These are phyloP conservation scores for Scaptodrosophila latifasciaeformis DNA, from an alignment of 2,888 invertebrate species.

Conservation along the genomic window DNA sequence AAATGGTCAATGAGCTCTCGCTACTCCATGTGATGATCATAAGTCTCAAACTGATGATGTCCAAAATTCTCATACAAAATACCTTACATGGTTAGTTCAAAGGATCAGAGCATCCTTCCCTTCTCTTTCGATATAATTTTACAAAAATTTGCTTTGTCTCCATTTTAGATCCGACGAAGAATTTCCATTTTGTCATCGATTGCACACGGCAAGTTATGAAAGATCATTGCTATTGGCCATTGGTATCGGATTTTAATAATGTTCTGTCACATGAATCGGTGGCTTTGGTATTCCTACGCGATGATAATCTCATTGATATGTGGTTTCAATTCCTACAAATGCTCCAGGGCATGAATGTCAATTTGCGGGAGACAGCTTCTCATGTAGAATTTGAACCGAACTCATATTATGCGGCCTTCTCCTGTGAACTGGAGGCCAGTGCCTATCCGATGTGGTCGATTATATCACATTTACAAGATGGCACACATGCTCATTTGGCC, in stretches of 20 bases:
- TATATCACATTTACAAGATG: slow-evolving; percentile 88
- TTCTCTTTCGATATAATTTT: background rate
- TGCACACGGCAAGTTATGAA: slow-evolving; percentile 95
- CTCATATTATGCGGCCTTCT: slow-evolving; percentile 98
- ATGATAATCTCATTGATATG: slow-evolving; percentile 92
- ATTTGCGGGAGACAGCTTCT: slow-evolving; percentile 90
- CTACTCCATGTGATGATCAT: slow-evolving; percentile 95
- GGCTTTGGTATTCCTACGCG: slow-evolving; percentile 90
- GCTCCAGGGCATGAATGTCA: slow-evolving; percentile 99
- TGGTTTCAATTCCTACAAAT: slow-evolving; percentile 96
- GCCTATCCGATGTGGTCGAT: slow-evolving; percentile 99
- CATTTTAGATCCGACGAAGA: slow-evolving; percentile 81
- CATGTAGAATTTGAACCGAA: slow-evolving; percentile 98
- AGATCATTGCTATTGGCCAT: slow-evolving; percentile 98
- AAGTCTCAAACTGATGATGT: slow-evolving; percentile 94
- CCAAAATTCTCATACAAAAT: slow-evolving; percentile 90
- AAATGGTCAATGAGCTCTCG: slow-evolving; percentile 93
- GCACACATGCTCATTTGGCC: slow-evolving; percentile 84
- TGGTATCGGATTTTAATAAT: slow-evolving; percentile 97
- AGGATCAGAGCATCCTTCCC: background rate
- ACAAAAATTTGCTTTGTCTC: slow-evolving; percentile 17
- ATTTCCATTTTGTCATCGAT: slow-evolving; percentile 93
- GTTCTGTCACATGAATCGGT: slow-evolving; percentile 94
- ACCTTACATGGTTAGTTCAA: slow-evolving; percentile 84
- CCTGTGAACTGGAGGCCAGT: slow-evolving; percentile 96